Evolutionary conservation across 2,113 vertebrate species (phyloP).

Genomic region (Daubentonia madagascariensis): DNA sequence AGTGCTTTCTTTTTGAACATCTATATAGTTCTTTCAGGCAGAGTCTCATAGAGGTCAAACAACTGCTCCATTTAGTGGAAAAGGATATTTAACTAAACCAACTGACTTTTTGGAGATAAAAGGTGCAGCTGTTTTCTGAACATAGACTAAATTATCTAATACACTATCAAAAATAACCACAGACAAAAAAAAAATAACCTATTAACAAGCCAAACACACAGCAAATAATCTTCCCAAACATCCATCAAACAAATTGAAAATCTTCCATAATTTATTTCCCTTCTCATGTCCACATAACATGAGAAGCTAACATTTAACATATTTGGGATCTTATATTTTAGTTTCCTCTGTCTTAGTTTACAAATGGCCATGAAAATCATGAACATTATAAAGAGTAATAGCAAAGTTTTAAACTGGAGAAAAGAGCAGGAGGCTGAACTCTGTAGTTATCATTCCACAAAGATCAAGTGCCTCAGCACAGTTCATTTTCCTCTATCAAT

Average conservation of each 20-base stretch:
- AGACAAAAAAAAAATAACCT: neutral
- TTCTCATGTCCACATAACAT: neutral
- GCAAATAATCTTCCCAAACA: neutral
- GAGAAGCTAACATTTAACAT: neutral
- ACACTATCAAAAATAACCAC: slow-evolving; percentile 36
- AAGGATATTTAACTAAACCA: slow-evolving; percentile 15
- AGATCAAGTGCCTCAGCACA: neutral
- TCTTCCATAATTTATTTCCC: neutral
- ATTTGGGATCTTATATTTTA: neutral
- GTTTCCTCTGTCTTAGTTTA: neutral
- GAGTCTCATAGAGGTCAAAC: slow-evolving; percentile 25
- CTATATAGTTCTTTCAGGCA: neutral
- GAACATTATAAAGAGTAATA: neutral
- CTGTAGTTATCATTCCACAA: neutral
- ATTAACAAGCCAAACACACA: neutral
- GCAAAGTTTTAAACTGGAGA: neutral
- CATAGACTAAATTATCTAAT: neutral
- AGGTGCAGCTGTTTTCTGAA: slow-evolving; percentile 44
- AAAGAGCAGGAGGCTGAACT: neutral
- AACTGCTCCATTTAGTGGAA: neutral
- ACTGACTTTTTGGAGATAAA: slow-evolving; percentile 31
- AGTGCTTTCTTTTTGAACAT: neutral
- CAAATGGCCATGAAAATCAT: neutral
- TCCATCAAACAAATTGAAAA: neutral
- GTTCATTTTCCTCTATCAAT: neutral